phyloP scores from a whole-genome alignment of 2,888 invertebrate species.

The Catocala fraxini region DNA sequence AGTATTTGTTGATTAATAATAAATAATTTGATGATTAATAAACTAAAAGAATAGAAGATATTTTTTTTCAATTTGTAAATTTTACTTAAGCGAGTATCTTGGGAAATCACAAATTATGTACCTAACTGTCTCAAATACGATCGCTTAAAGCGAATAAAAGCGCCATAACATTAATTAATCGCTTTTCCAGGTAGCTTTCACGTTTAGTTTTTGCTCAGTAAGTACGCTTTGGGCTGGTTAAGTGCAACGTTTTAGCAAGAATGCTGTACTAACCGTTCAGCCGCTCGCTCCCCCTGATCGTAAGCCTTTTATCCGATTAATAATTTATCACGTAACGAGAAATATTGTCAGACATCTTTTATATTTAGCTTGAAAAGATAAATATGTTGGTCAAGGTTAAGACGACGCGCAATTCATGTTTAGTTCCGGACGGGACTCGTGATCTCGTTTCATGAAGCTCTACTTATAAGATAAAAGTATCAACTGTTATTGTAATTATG shows the following conservation, averaged over 20 bases:
- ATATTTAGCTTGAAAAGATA: conserved; percentile 20
- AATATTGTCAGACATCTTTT: conserved; percentile 25
- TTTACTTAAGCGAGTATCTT: no score
- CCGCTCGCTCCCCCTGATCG: conserved; percentile 35
- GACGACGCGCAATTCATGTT: background rate
- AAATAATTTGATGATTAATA: no score
- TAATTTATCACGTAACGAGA: conserved; percentile 59
- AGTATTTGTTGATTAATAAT: no score
- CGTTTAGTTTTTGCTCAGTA: conserved; percentile 49
- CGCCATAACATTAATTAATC: conserved; percentile 22
- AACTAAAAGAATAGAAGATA: no score
- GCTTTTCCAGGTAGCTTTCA: conserved; percentile 49
- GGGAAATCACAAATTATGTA: no score
- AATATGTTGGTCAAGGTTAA: conserved; percentile 33
- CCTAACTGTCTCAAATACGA: no score
- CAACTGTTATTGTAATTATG: no score
- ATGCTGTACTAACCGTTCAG: conserved; percentile 42
- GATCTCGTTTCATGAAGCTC: background rate
- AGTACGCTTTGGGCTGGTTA: conserved; percentile 43
- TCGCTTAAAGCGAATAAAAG: conserved; percentile 4
- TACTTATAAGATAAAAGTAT: background rate
- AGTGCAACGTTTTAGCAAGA: conserved; percentile 47
- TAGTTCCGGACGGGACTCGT: background rate
- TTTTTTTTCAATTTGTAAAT: no score
- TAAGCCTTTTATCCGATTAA: conserved; percentile 59